Evolutionary conservation across 1,140 invertebrate genomes (phyloP), one percentile per base, ranked within the genome.

Genomic region (Sitophilus oryzae): DNA sequence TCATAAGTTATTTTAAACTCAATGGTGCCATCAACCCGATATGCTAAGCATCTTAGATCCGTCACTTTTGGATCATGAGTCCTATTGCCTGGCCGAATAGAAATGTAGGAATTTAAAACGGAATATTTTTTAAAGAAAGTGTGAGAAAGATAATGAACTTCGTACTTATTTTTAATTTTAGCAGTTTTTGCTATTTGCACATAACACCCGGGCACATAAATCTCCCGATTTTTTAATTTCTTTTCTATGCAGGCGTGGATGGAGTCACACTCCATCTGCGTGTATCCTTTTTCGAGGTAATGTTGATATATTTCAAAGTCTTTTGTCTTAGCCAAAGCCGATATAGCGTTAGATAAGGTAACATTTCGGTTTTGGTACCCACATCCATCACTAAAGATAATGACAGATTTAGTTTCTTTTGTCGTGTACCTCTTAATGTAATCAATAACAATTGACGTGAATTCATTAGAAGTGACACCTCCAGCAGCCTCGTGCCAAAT

Each of bases 231-330:
- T 40, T 40, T 40, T n/a, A 40, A 5, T 40, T 40, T 40, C 16
- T 16, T 40, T 40, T 40, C 37, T n/a, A 40, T 40, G 15, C 37
- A 40, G 15, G 37, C 37, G 15, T n/a, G n/a, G n/a, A n/a, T n/a
- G n/a, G n/a, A n/a, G n/a, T n/a, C n/a, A n/a, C 37, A 40, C 37
- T 40, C 37, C 37, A 40, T 40, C 16, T 40, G 37, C 9, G 37
- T 40, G 14, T 40, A 15, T n/a, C 37, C 37, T 40, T 40, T 40
- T 40, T 40, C 37, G 15, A 40, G 37, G 15, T 40, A 40, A 40
- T 40, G 16, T 40, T 40, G 9, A 14, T n/a, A 40, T 40, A 40
- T 40, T 6, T 40, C 37, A 5, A 40, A 16, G 9, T 40, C 16
- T 16, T 40, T 40, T n/a, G 9, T 40, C 16, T 40, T 16, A 14